Evolutionary conservation across 1,140 invertebrate genomes (phyloP).

Genomic region (Trissolcus basalis): DNA sequence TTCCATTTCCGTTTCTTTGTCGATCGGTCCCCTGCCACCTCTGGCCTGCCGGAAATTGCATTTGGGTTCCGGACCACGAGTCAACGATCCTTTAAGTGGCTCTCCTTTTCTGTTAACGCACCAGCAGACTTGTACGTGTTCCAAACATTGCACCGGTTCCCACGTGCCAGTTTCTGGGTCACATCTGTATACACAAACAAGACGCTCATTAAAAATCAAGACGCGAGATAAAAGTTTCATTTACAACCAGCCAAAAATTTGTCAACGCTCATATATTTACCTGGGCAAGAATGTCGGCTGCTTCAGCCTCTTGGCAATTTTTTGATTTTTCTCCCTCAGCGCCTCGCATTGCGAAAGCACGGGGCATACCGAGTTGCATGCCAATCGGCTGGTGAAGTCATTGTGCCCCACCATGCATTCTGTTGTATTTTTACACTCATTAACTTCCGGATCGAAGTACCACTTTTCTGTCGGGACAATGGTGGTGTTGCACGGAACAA

Average conservation of each 20-base stretch:
- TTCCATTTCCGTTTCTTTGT: conserved; percentile 68
- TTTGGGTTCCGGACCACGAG: conserved; percentile 81
- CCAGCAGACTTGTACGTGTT: conserved; percentile 89
- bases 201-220: conserved; percentile 16
- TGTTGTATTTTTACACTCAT: conserved; percentile 83
- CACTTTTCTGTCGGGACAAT: conserved; percentile 78
- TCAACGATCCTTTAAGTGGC: conserved; percentile 85
- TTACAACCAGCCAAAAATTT: not conserved
- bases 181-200: conserved; percentile 72
- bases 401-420: conserved; percentile 91
- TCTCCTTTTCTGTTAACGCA: conserved; percentile 88
- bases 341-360: conserved; percentile 88
- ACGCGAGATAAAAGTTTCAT: conserved; percentile 1
- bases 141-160: conserved; percentile 88
- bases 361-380: conserved; percentile 90
- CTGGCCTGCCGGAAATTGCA: conserved; percentile 87
- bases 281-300: conserved; percentile 82
- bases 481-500: conserved; percentile 71
- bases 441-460: conserved; percentile 86
- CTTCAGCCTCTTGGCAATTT: conserved; percentile 81
- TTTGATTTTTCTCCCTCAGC: conserved; percentile 84
- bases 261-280: conserved; percentile 21
- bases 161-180: conserved; percentile 83
- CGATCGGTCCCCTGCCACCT: conserved; percentile 66
- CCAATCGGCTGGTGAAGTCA: conserved; percentile 88